A percentile compares a stretch with the other conserved stretches of the same genome.
phyloP scores from a whole-genome alignment of 1,140 invertebrate genomes.

The Zaprionus davidi region DNA sequence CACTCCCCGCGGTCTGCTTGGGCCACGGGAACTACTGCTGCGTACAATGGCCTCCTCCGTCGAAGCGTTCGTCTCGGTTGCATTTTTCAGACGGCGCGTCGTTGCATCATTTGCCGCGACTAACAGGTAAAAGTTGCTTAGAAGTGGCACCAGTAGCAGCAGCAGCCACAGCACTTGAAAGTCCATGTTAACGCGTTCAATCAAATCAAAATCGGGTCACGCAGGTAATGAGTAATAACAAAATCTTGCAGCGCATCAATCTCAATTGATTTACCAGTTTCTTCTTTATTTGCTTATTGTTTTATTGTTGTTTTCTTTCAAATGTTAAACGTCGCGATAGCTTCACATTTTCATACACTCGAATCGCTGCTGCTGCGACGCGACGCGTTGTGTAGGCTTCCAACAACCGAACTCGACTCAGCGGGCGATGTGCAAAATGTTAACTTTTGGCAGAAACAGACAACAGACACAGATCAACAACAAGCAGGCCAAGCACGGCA shows the following conservation, averaged over 20 bases:
- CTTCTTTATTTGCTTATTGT: background rate
- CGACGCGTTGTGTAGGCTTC: constrained; percentile 57
- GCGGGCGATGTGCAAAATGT: constrained; percentile 66
- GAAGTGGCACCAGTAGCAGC: constrained; percentile 58
- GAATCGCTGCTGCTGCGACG: constrained; percentile 10
- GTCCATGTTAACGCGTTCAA: constrained; percentile 48
- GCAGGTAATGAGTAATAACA: constrained; percentile 13
- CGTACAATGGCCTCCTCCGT: constrained; percentile 18
- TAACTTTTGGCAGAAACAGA: constrained; percentile 59
- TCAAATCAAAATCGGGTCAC: constrained; percentile 46
- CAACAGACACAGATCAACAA: constrained; percentile 8
- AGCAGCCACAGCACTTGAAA: constrained; percentile 40
- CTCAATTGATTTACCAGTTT: constrained; percentile 32
- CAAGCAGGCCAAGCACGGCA: constrained; percentile 13
- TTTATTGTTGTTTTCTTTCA: constrained; percentile 4
- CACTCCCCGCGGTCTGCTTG: constrained; percentile 54
- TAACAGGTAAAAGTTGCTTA: constrained; percentile 44
- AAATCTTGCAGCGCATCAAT: constrained; percentile 39
- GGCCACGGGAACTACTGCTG: constrained; percentile 38
- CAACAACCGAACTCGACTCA: constrained; percentile 60
- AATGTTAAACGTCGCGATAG: constrained; percentile 34
- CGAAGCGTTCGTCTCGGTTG: constrained; percentile 20
- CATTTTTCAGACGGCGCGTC: constrained; percentile 29
- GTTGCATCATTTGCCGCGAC: constrained; percentile 65
- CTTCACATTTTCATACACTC: constrained; percentile 31